A percentile compares a stretch with the other conserved stretches of the same genome.
Conservation (phyloP, 2,888 invertebrate species). For the Scaptomyza flava region DNA sequence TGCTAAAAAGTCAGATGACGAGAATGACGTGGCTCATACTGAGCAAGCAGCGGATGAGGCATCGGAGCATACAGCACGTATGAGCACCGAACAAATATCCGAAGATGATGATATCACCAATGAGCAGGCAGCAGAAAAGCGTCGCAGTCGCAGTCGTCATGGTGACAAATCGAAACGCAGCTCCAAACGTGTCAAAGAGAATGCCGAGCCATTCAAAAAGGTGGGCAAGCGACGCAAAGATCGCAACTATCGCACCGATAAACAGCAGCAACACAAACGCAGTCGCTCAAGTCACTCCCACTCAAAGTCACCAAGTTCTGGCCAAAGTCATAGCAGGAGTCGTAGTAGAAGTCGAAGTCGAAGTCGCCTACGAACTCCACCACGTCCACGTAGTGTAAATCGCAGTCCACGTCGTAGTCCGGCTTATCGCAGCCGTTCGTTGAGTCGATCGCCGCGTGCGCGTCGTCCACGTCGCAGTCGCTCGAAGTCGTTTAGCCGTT, state of each 20-base stretch:
- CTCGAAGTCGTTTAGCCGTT: slow-evolving; percentile 50
- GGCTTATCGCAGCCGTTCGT: slow-evolving; percentile 42
- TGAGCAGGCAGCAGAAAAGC: slow-evolving; percentile 53
- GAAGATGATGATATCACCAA: slow-evolving; percentile 87
- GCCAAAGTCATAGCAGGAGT: slow-evolving; percentile 23
- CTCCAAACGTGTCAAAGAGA: slow-evolving; percentile 71
- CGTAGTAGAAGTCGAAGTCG: slow-evolving; percentile 8
- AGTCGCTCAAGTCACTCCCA: slow-evolving; percentile 41
- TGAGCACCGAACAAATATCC: slow-evolving; percentile 91
- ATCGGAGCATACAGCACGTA: slow-evolving; percentile 59
- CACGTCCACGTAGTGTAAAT: slow-evolving; percentile 4
- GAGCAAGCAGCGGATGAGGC: slow-evolving; percentile 11
- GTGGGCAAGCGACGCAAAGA: slow-evolving; percentile 91
- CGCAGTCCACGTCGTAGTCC: slow-evolving; percentile 14
- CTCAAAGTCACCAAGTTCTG: slow-evolving; percentile 46
- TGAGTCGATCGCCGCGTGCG: slow-evolving; percentile 37
- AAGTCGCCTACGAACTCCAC: not conserved
- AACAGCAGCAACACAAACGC: slow-evolving; percentile 66
- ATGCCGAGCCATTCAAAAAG: slow-evolving; percentile 90
- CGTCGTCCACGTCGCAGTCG: slow-evolving; percentile 57
- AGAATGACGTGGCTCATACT: not conserved
- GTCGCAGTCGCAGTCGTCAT: slow-evolving; percentile 41
- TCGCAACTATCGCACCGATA: slow-evolving; percentile 91
- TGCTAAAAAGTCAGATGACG: slow-evolving; percentile 7
- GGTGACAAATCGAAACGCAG: slow-evolving; percentile 53